A percentile compares a stretch with the other conserved stretches of the same genome.
phyloP scores from a whole-genome alignment of 92 coral and sea anemone genomes.

The Zoanthus gigantus region DNA sequence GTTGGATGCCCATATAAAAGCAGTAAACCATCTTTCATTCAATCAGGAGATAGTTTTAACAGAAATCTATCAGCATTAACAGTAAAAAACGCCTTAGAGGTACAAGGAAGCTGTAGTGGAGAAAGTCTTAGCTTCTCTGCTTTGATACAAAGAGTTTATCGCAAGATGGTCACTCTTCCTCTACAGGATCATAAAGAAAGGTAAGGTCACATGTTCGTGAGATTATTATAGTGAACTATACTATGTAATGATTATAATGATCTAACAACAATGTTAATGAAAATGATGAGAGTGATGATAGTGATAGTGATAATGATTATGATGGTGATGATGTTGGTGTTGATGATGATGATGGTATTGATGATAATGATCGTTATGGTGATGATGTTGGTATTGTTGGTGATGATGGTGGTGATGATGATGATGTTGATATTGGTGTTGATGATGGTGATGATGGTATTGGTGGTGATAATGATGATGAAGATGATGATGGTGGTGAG shows the following conservation, averaged over 20 bases:
- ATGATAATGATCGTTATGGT: neutral
- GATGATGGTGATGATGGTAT: too few species aligned
- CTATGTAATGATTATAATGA: neutral
- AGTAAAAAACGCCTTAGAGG: conserved; percentile 64
- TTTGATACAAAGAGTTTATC: conserved; percentile 74
- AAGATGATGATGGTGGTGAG: too few species aligned
- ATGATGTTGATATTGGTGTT: neutral
- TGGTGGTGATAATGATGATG: too few species aligned
- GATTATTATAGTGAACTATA: neutral
- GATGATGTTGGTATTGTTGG: too few species aligned
- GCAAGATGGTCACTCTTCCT: conserved; percentile 63
- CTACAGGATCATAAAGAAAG: conserved; percentile 42
- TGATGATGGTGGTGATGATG: neutral
- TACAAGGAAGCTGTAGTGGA: conserved; percentile 84
- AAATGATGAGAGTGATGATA: neutral
- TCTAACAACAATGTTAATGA: neutral
- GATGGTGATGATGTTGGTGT: neutral
- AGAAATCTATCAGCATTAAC: conserved; percentile 22
- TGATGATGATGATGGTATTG: neutral
- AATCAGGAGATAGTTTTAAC: neutral
- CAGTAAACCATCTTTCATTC: neutral
- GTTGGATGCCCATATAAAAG: conserved; percentile 2
- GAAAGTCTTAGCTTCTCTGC: conserved; percentile 68
- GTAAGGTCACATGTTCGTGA: conserved; percentile 11
- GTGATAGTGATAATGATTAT: neutral